Percentiles rank a stretch among this genome's conserved stretches.
Evolutionary conservation across 2,888 invertebrate genomes (phyloP).

Genomic region (Eupithecia centaureata): DNA sequence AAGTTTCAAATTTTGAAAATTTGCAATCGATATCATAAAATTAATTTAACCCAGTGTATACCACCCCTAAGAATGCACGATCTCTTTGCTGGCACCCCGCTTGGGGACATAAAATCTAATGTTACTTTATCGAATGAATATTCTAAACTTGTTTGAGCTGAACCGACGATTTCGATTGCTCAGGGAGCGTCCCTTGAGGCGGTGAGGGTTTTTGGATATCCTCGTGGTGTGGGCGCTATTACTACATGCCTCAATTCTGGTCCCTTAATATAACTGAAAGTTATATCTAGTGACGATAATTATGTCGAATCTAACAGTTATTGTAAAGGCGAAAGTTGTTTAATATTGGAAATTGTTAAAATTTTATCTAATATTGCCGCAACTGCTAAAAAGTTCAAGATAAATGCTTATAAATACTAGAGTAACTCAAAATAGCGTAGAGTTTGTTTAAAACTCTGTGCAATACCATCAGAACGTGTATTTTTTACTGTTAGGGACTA

Average conservation of each 20-base stretch:
- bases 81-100: conserved; percentile 64
- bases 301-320: neutral
- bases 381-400: no score
- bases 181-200: conserved; percentile 46
- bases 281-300: neutral
- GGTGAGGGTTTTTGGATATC: conserved; percentile 49
- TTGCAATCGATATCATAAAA: neutral
- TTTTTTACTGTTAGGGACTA: no score
- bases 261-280: neutral
- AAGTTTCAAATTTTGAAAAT: no score
- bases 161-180: conserved; percentile 50
- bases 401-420: no score
- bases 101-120: conserved; percentile 67
- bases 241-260: neutral
- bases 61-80: conserved; percentile 55
- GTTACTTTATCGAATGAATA: conserved; percentile 68
- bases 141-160: conserved; percentile 59
- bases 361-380: no score
- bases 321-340: neutral
- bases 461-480: no score
- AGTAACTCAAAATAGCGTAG: no score
- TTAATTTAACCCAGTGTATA: conserved; percentile 17
- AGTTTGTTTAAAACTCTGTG: no score
- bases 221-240: neutral
- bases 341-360: neutral